A percentile compares a stretch with the other conserved stretches of the same genome.
phyloP scores from a whole-genome alignment of 2,113 vertebrate species.

The Argyrosomus japonicus region DNA sequence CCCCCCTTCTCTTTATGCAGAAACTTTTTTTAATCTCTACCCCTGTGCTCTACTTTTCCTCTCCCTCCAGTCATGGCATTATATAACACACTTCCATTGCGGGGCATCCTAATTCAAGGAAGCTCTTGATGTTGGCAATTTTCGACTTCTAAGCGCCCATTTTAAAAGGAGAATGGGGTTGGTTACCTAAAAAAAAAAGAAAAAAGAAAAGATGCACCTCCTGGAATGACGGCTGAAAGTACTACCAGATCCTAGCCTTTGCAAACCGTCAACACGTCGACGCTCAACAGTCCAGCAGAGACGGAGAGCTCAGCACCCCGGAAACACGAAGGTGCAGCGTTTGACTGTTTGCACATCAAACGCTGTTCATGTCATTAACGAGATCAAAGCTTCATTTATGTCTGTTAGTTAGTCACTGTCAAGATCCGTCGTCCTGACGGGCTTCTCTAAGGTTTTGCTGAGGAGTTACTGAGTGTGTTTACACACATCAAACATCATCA shows the following conservation, averaged over 20 bases:
- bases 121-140: conserved; percentile 79
- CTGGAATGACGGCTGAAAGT: conserved; percentile 52
- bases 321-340: conserved; percentile 47
- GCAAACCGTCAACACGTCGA: conserved; percentile 19
- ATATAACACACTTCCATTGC: conserved; percentile 76
- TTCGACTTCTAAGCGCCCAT: conserved; percentile 71
- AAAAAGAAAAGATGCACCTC: conserved; percentile 48
- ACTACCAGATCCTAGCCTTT: conserved; percentile 17
- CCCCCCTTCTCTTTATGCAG: conserved; percentile 65
- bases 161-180: conserved; percentile 64
- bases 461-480: not conserved
- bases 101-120: conserved; percentile 76
- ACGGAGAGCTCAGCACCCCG: conserved; percentile 35
- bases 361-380: conserved; percentile 34
- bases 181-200: conserved; percentile 58
- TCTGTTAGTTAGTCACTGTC: conserved; percentile 41
- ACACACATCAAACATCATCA: not conserved
- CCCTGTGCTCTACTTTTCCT: conserved; percentile 78
- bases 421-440: not conserved
- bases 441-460: conserved; percentile 22
- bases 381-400: conserved; percentile 50
- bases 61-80: conserved; percentile 78
- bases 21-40: conserved; percentile 78
- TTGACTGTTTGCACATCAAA: conserved; percentile 49
- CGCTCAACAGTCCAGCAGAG: conserved; percentile 44